phyloP scores from a whole-genome alignment of 2,888 invertebrate species.

The Rhamnusium bicolor region DNA sequence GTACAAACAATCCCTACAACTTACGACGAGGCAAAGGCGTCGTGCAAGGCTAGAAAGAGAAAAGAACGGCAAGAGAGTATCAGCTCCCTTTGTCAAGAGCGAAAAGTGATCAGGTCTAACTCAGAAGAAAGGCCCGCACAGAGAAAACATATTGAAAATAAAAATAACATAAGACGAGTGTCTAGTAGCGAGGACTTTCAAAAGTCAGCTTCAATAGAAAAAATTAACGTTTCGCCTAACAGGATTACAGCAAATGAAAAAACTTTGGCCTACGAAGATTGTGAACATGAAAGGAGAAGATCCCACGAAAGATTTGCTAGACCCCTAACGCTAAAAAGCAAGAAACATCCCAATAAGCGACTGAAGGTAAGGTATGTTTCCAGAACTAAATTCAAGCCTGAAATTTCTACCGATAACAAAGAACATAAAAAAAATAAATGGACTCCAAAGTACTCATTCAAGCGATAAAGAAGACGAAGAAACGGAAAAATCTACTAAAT shows the following conservation, averaged over 20 bases:
- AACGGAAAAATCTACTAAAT: constrained; percentile 52
- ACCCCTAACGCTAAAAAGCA: constrained; percentile 75
- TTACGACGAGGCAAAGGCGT: constrained; percentile 67
- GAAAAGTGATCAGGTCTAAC: constrained; percentile 73
- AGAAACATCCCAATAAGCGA: constrained; percentile 66
- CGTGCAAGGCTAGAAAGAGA: constrained; percentile 73
- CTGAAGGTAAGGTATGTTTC: constrained; percentile 53
- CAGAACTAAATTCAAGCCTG: constrained; percentile 63
- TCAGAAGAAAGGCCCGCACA: constrained; percentile 74
- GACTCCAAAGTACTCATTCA: constrained; percentile 28
- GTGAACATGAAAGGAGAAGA: constrained; percentile 77
- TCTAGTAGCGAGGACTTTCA: constrained; percentile 78
- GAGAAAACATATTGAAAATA: constrained; percentile 62
- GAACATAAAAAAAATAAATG: constrained; percentile 41
- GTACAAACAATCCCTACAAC: constrained; percentile 53
- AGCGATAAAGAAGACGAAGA: constrained; percentile 60
- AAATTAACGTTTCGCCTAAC: constrained; percentile 63
- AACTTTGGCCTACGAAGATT: constrained; percentile 72
- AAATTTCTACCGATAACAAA: constrained; percentile 56
- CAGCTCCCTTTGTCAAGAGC: constrained; percentile 74
- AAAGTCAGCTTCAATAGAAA: constrained; percentile 59
- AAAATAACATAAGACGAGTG: constrained; percentile 73
- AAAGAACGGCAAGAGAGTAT: constrained; percentile 78
- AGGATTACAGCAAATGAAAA: constrained; percentile 59
- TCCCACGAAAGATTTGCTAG: constrained; percentile 79